These are phyloP conservation scores for Ernsta delagoae DNA, from an alignment of 2,888 invertebrate species.

Conservation along the genomic window DNA sequence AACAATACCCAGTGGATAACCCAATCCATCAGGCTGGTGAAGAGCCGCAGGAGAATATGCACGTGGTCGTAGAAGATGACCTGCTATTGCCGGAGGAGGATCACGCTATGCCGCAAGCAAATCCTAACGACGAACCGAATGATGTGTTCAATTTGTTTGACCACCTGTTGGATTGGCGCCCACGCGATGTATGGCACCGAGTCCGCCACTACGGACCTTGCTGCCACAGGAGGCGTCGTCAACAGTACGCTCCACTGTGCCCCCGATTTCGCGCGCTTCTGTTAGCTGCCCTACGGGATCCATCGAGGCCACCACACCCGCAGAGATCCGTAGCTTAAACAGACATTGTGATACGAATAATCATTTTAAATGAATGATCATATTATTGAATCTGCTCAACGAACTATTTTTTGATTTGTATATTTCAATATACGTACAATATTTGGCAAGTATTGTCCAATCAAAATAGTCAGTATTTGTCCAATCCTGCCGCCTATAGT, in stretches of 20 bases:
- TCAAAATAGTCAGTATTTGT: too few relatives aligned
- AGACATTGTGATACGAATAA: too few relatives aligned
- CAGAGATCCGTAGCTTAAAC: not conserved
- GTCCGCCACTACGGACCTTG: not conserved
- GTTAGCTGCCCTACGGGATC: not conserved
- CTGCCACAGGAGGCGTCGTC: not conserved
- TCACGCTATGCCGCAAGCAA: not conserved
- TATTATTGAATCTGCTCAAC: not conserved
- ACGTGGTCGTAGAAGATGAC: not conserved
- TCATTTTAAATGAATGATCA: too few relatives aligned
- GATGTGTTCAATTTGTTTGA: too few relatives aligned
- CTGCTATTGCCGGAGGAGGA: not conserved
- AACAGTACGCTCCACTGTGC: not conserved
- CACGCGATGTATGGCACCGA: not conserved
- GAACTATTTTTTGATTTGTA: not conserved
- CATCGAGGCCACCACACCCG: not conserved
- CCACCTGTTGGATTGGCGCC: not conserved
- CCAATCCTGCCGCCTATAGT: not conserved
- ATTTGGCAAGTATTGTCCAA: too few relatives aligned
- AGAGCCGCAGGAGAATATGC: not conserved
- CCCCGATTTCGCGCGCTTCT: not conserved
- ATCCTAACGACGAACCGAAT: not conserved
- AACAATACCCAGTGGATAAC: not conserved
- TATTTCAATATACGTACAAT: not conserved
- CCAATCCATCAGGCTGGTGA: not conserved